Percentiles rank a stretch among this genome's conserved stretches.
phyloP scores from a whole-genome alignment of 1,140 invertebrate species.

The Anastrepha obliqua region DNA sequence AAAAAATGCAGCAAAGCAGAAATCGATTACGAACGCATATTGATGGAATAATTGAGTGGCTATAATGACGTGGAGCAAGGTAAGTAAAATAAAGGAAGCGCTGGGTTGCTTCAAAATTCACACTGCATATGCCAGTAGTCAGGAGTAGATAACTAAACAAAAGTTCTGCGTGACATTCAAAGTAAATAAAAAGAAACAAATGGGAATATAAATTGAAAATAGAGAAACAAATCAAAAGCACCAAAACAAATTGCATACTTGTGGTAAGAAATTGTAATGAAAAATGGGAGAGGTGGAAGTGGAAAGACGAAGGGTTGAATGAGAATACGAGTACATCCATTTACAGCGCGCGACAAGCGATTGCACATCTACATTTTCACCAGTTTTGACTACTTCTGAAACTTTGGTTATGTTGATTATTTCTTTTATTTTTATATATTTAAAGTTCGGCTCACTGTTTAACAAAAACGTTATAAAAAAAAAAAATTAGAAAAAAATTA shows the following conservation, averaged over 20 bases:
- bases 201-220: slow-evolving; percentile 54
- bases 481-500: neutral
- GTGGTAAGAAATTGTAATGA: slow-evolving; percentile 63
- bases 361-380: no score
- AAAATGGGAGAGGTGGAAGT: slow-evolving; percentile 61
- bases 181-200: slow-evolving; percentile 33
- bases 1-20: neutral
- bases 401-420: no score
- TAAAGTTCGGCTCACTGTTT: no score
- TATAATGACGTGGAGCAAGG: slow-evolving; percentile 64
- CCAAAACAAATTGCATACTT: slow-evolving; percentile 65
- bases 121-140: no score
- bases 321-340: neutral
- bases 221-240: slow-evolving; percentile 48
- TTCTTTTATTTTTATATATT: no score
- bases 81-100: neutral
- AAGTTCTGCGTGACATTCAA: neutral
- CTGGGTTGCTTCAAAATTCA: neutral
- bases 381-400: no score
- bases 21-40: slow-evolving; percentile 64
- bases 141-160: no score
- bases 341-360: no score
- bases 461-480: neutral
- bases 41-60: slow-evolving; percentile 73
- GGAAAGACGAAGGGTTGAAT: neutral